Percentiles rank a stretch among this genome's conserved stretches.
phyloP scores from a whole-genome alignment of 1,140 invertebrate genomes.

The Lysiphlebus fabarum region DNA sequence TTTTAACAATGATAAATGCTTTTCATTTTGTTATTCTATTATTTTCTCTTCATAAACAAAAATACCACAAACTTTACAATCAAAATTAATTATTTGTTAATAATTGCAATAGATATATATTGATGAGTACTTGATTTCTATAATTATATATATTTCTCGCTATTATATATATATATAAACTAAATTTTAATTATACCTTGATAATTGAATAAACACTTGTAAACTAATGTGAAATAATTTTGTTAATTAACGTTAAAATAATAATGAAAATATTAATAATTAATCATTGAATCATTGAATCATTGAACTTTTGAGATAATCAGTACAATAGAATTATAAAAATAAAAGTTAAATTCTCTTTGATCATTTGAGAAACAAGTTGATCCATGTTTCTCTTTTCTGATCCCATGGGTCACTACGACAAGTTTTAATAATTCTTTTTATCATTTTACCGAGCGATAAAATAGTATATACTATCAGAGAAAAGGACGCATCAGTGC shows the following conservation, averaged over 20 bases:
- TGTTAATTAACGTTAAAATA: no score
- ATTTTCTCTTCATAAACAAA: slow-evolving; percentile 5
- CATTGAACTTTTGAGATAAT: not conserved
- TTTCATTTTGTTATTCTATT: no score
- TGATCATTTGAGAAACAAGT: slow-evolving; percentile 27
- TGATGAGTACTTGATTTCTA: no score
- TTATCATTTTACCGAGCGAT: slow-evolving; percentile 26
- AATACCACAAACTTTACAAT: slow-evolving; percentile 34
- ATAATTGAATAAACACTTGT: no score
- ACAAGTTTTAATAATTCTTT: slow-evolving; percentile 44
- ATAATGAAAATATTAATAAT: no score
- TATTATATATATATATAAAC: no score
- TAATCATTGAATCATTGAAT: no score
- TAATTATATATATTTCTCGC: no score
- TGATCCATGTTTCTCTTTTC: slow-evolving; percentile 17
- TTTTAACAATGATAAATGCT: no score
- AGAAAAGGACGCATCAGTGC: slow-evolving; percentile 11
- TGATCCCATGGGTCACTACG: slow-evolving; percentile 24
- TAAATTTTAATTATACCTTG: no score
- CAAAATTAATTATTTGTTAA: slow-evolving; percentile 37
- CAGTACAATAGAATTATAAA: not conserved
- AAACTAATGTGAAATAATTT: no score
- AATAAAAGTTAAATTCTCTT: slow-evolving; percentile 23
- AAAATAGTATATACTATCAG: slow-evolving; percentile 3
- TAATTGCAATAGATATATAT: not conserved